A percentile compares a stretch with the other conserved stretches of the same genome.
phyloP scores from a whole-genome alignment of 2,797 vertebrate species.

The Nyctalus aviator region DNA sequence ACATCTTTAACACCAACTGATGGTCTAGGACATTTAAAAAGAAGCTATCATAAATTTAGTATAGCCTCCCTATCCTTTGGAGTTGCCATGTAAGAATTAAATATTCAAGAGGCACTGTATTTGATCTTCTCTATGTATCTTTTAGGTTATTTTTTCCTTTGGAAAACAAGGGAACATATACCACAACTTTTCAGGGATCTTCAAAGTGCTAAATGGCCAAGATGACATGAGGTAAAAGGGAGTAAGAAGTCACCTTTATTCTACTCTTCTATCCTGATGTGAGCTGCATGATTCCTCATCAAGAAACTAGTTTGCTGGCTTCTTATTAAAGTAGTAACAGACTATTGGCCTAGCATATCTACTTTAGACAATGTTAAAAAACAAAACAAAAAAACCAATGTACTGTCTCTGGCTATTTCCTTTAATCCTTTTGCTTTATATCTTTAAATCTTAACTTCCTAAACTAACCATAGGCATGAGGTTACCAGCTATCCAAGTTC shows the following conservation, averaged over 20 bases:
- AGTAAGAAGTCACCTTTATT: slow-evolving; percentile 11
- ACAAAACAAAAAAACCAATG: not conserved
- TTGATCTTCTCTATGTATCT: slow-evolving; percentile 14
- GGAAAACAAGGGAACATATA: slow-evolving; percentile 39
- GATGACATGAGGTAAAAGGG: slow-evolving; percentile 62
- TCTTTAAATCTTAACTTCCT: slow-evolving; percentile 58
- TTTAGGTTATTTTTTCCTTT: not conserved
- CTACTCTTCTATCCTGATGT: not conserved
- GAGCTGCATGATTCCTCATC: slow-evolving; percentile 41
- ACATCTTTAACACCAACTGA: slow-evolving; percentile 23
- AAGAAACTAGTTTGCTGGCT: slow-evolving; percentile 55
- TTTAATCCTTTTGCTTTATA: slow-evolving; percentile 53
- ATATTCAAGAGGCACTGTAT: slow-evolving; percentile 61
- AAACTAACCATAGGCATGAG: slow-evolving; percentile 19
- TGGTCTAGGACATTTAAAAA: slow-evolving; percentile 43
- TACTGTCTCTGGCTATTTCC: slow-evolving; percentile 42
- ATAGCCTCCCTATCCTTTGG: slow-evolving; percentile 36
- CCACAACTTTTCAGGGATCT: slow-evolving; percentile 28
- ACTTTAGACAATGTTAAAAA: slow-evolving; percentile 18
- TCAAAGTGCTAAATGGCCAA: slow-evolving; percentile 58
- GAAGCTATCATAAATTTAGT: slow-evolving; percentile 58
- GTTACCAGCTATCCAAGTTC: slow-evolving; percentile 60
- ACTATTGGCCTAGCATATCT: not conserved
- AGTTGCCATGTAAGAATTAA: slow-evolving; percentile 62
- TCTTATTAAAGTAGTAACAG: slow-evolving; percentile 54